Evolutionary conservation across 2,113 vertebrate species (phyloP).

Genomic region (Alethe diademata): DNA sequence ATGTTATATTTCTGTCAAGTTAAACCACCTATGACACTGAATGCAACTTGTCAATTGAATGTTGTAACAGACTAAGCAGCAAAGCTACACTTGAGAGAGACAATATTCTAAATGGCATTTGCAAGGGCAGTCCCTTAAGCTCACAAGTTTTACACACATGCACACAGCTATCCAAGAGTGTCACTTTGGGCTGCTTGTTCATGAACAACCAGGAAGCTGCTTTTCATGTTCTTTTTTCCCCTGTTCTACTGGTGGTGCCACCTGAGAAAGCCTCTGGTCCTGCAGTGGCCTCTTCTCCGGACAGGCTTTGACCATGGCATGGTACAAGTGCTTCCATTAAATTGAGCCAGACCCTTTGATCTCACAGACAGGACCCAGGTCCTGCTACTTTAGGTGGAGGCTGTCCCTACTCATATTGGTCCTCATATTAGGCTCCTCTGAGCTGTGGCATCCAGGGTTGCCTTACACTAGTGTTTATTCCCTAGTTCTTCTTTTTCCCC

Average conservation of each 20-base stretch:
- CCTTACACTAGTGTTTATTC: neutral
- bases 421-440: neutral
- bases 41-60: neutral
- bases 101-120: neutral
- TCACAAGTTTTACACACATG: neutral
- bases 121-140: neutral
- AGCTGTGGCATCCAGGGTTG: neutral
- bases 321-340: neutral
- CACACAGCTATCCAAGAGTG: neutral
- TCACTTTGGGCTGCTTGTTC: neutral
- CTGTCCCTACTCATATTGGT: too few species aligned
- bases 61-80: neutral
- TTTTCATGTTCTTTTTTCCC: neutral
- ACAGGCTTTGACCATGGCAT: neutral
- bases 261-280: neutral
- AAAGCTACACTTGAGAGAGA: neutral
- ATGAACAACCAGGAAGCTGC: neutral
- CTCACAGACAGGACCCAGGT: neutral
- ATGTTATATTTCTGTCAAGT: neutral
- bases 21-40: neutral
- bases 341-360: neutral
- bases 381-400: neutral
- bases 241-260: neutral
- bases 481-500: neutral
- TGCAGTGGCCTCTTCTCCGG: neutral